These are phyloP conservation scores for Thryonomys swinderianus DNA, from an alignment of 2,113 vertebrate genomes.

Conservation along the genomic window DNA sequence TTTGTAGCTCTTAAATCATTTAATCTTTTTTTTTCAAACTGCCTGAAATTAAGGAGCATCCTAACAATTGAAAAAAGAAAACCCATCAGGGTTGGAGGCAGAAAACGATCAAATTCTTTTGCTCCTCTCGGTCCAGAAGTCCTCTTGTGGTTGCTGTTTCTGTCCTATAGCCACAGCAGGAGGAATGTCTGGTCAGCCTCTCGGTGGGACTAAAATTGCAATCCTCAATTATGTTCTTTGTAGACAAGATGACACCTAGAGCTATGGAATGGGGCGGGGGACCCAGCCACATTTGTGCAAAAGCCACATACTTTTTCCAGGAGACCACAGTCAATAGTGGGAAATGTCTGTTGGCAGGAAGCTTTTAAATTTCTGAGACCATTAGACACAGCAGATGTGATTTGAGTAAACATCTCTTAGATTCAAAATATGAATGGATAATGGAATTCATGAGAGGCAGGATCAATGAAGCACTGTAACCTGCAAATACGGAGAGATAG, in stretches of 20 bases:
- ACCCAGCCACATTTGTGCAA: not conserved
- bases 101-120: not conserved
- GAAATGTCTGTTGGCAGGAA: conserved; percentile 72
- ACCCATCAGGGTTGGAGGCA: not conserved
- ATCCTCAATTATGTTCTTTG: not conserved
- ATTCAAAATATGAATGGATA: conserved; percentile 66
- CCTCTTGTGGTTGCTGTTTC: not conserved
- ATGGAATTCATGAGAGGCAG: conserved; percentile 44
- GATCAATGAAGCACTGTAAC: conserved; percentile 55
- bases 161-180: fast-evolving
- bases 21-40: too few species aligned
- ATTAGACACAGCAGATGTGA: conserved; percentile 57
- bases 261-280: not conserved
- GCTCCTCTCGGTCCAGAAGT: not conserved
- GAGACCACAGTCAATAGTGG: conserved; percentile 63
- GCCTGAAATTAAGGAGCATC: not conserved
- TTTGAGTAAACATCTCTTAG: conserved; percentile 60
- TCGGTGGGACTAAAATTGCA: not conserved
- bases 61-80: not conserved
- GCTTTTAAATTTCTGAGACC: conserved; percentile 61
- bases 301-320: conserved; percentile 26
- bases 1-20: too few species aligned
- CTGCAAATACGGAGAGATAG: not conserved
- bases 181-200: not conserved
- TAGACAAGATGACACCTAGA: not conserved